These are phyloP conservation scores for Caenorhabditis zanzibari DNA, from an alignment of 2,888 invertebrate species.

Conservation along the genomic window DNA sequence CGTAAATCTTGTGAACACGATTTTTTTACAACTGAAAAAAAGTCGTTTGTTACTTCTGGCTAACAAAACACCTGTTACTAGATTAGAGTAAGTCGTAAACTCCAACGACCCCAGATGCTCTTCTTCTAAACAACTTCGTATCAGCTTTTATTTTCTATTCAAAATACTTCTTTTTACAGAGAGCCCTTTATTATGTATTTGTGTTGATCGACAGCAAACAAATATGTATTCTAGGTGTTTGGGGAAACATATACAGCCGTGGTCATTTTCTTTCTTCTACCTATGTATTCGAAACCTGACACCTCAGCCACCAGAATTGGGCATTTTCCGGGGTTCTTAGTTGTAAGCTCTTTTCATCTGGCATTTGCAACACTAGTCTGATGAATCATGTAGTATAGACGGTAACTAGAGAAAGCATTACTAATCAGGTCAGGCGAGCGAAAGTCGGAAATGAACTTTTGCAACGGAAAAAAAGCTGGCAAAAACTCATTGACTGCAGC, in stretches of 20 bases:
- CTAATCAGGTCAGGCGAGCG: conserved; percentile 34
- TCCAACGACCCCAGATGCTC: neutral
- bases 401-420: conserved; percentile 13
- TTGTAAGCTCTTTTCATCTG: neutral
- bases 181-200: conserved; percentile 46
- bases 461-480: too few species aligned
- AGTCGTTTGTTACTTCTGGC: neutral
- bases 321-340: conserved; percentile 39
- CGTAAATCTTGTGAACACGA: conserved; percentile 32
- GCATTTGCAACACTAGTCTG: conserved; percentile 34
- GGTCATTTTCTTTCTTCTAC: conserved; percentile 40
- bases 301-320: conserved; percentile 46
- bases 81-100: conserved; percentile 9
- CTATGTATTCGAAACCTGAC: conserved; percentile 47
- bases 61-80: conserved; percentile 13
- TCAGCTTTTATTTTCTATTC: neutral
- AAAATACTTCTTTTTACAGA: conserved; percentile 26
- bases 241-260: conserved; percentile 58
- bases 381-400: conserved; percentile 21
- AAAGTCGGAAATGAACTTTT: conserved; percentile 28
- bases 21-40: conserved; percentile 3
- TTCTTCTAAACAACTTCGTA: neutral
- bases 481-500: too few species aligned
- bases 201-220: conserved; percentile 64
- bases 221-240: conserved; percentile 58